Conservation (phyloP, 2,113 vertebrate species). For the Pygoscelis adeliae region DNA sequence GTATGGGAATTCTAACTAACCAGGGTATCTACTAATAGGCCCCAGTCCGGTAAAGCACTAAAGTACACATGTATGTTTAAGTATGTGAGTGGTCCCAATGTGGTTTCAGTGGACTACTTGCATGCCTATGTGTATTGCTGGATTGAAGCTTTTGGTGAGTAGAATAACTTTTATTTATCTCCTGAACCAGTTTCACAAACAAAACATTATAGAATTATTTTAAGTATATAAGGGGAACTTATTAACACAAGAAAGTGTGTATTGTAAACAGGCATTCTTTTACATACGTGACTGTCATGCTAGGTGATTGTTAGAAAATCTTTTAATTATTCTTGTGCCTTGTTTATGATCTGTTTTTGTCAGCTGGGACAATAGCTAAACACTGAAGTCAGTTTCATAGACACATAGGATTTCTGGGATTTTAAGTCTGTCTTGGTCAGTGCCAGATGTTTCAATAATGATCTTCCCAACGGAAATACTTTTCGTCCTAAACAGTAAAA, state of each 20-base stretch:
- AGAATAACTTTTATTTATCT: conserved; percentile 56
- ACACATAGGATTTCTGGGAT: not conserved
- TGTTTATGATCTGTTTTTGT: not conserved
- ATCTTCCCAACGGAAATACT: not conserved
- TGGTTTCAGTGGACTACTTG: conserved; percentile 48
- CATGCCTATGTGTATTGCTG: conserved; percentile 63
- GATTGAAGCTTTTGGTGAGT: conserved; percentile 65
- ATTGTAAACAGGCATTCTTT: not conserved
- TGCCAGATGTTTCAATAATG: not conserved
- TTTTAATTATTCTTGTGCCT: not conserved
- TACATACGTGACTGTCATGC: not conserved
- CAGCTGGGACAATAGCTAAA: not conserved
- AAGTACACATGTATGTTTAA: conserved; percentile 15
- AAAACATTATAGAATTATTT: not conserved
- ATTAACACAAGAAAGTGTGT: not conserved
- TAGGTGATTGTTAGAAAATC: not conserved
- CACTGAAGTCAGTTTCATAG: not conserved
- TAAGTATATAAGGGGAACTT: not conserved
- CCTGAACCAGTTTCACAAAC: conserved; percentile 1
- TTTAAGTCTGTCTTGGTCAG: not conserved
- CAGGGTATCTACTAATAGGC: conserved; percentile 52
- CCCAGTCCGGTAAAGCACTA: conserved; percentile 45
- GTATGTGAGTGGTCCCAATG: conserved; percentile 51
- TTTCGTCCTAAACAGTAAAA: not conserved
- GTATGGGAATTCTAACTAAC: conserved; percentile 31